phyloP scores from a whole-genome alignment of 2,888 invertebrate genomes.

The Dorcus hopei region DNA sequence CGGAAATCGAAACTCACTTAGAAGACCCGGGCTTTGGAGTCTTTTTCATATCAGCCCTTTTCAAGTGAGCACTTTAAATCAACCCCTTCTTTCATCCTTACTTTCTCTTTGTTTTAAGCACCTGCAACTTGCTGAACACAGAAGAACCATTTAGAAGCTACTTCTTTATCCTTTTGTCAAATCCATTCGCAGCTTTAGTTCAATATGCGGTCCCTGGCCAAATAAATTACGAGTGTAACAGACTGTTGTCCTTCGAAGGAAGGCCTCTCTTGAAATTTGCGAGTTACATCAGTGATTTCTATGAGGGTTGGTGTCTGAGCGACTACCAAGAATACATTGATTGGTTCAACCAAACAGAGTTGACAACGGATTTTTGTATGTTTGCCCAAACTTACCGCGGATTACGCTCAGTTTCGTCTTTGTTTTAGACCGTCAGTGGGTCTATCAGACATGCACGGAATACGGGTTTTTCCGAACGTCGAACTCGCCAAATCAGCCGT shows the following conservation, averaged over 20 bases:
- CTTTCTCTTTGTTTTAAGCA: constrained; percentile 35
- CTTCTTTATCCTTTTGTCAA: constrained; percentile 21
- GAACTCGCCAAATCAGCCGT: constrained; percentile 58
- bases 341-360: neutral
- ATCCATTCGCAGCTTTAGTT: constrained; percentile 19
- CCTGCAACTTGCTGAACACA: constrained; percentile 43
- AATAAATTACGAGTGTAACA: constrained; percentile 14
- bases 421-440: constrained; percentile 61
- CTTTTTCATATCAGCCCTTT: neutral
- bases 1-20: constrained; percentile 40
- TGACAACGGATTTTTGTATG: constrained; percentile 10
- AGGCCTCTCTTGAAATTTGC: constrained; percentile 20
- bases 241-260: constrained; percentile 3
- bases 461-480: constrained; percentile 83
- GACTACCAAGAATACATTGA: constrained; percentile 16
- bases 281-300: constrained; percentile 6
- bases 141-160: constrained; percentile 23
- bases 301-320: constrained; percentile 8
- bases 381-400: neutral
- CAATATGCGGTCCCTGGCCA: constrained; percentile 21
- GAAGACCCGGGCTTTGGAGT: constrained; percentile 9
- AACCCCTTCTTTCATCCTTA: neutral
- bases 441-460: constrained; percentile 82
- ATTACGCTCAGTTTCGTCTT: neutral
- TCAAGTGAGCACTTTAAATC: neutral